phyloP scores from a whole-genome alignment of 2,113 vertebrate species.

The Platanista minor region DNA sequence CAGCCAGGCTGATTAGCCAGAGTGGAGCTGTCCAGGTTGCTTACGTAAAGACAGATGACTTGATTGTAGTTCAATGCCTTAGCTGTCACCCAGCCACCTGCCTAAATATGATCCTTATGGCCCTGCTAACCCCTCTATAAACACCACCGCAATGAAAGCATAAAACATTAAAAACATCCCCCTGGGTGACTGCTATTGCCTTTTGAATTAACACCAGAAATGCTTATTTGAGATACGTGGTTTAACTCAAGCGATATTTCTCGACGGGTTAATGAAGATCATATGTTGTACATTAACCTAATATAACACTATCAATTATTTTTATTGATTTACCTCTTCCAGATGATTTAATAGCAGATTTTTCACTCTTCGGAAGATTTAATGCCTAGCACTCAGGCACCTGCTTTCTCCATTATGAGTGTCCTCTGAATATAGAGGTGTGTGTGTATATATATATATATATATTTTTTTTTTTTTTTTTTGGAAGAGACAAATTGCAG shows the following conservation, averaged over 20 bases:
- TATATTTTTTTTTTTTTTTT: not conserved
- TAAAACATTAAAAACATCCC: conserved; percentile 42
- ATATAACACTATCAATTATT: conserved; percentile 32
- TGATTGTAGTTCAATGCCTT: conserved; percentile 44
- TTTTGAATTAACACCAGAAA: conserved; percentile 57
- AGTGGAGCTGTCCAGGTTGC: conserved; percentile 23
- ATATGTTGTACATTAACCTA: conserved; percentile 50
- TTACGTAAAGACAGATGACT: conserved; percentile 8
- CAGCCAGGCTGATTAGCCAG: not conserved
- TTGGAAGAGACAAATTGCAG: not conserved
- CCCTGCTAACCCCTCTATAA: conserved; percentile 45
- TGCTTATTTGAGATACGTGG: conserved; percentile 7
- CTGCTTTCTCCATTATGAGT: not conserved
- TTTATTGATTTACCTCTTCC: conserved; percentile 57
- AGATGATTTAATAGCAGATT: conserved; percentile 42
- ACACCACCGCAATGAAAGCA: not conserved
- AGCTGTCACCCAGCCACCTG: conserved; percentile 5
- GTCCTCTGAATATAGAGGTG: not conserved
- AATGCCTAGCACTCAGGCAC: not conserved
- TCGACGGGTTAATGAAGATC: not conserved
- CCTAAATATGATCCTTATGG: conserved; percentile 50
- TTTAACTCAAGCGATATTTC: conserved; percentile 17
- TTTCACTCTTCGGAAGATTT: conserved; percentile 44
- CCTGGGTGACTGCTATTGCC: not conserved
- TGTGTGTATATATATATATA: not conserved